Evolutionary conservation across 2,888 invertebrate species (phyloP).

Genomic region (Aquatica leii): DNA sequence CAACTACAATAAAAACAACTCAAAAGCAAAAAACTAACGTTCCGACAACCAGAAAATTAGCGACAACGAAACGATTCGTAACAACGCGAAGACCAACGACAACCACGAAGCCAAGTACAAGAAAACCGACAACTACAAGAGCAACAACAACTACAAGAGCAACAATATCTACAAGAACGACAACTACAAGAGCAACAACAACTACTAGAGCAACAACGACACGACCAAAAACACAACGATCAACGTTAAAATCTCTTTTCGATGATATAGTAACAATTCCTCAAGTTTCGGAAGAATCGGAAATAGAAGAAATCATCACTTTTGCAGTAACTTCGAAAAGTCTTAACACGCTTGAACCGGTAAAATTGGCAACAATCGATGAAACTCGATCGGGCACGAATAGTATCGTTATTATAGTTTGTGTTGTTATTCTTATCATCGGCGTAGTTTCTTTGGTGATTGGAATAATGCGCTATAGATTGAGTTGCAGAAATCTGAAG

Average conservation of each 20-base stretch:
- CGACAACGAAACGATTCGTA: slow-evolving; percentile 8
- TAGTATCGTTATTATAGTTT: slow-evolving; percentile 12
- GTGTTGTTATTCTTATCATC: slow-evolving; percentile 19
- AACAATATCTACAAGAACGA: neutral
- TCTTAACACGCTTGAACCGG: neutral
- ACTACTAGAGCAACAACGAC: slow-evolving; percentile 19
- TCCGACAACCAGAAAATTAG: slow-evolving; percentile 17
- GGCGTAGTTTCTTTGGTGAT: slow-evolving; percentile 41
- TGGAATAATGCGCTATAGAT: slow-evolving; percentile 25
- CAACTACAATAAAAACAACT: neutral
- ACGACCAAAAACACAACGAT: neutral
- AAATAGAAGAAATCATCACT: neutral
- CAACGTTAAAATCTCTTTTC: neutral
- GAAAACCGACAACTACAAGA: neutral
- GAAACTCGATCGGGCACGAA: neutral
- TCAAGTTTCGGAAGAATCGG: neutral
- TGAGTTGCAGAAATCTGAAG: slow-evolving; percentile 32
- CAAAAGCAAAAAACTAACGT: slow-evolving; percentile 24
- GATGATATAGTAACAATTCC: slow-evolving; percentile 16
- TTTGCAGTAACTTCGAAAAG: neutral
- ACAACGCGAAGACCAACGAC: neutral
- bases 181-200: slow-evolving; percentile 9
- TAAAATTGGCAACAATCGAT: neutral
- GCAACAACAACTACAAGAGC: neutral
- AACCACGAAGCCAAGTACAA: neutral